These are phyloP conservation scores for Erynnis tages DNA, from an alignment of 2,888 invertebrate genomes.

Conservation along the genomic window DNA sequence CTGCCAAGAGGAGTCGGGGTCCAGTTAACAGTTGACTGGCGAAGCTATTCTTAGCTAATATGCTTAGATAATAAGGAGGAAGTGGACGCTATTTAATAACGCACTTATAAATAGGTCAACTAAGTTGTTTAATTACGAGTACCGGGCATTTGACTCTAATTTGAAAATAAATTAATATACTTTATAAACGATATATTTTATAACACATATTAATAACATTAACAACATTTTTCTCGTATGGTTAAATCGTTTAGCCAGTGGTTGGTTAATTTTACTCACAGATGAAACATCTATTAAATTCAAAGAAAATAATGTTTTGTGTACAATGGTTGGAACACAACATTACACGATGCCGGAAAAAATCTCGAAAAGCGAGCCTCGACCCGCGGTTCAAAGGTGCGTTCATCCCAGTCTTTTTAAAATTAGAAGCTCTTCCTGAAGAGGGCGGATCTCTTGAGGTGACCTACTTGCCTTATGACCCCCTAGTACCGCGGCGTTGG, in stretches of 20 bases:
- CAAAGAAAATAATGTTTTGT: too few species aligned
- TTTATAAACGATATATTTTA: too few species aligned
- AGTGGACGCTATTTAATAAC: not conserved
- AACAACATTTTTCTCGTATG: too few species aligned
- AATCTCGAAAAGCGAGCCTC: conserved; percentile 6
- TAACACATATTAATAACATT: too few species aligned
- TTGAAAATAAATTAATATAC: too few species aligned
- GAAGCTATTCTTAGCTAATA: not conserved
- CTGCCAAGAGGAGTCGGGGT: not conserved
- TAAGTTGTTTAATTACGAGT: too few species aligned
- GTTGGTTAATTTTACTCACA: too few species aligned
- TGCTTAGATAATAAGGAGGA: not conserved
- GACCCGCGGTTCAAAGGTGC: conserved; percentile 17
- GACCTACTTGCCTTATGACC: conserved; percentile 15
- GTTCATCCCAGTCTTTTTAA: conserved; percentile 20
- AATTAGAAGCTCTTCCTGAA: conserved; percentile 23
- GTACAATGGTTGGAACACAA: not conserved
- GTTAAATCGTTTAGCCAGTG: too few species aligned
- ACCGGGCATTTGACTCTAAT: too few species aligned
- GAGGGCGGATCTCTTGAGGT: conserved; percentile 15
- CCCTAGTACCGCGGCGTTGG: not conserved
- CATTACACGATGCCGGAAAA: not conserved
- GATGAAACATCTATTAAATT: too few species aligned
- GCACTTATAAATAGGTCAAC: not conserved
- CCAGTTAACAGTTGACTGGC: not conserved